Base-by-base conservation (phyloP, 2,797 vertebrate genomes). In the Sphaeramia orbicularis region DNA sequence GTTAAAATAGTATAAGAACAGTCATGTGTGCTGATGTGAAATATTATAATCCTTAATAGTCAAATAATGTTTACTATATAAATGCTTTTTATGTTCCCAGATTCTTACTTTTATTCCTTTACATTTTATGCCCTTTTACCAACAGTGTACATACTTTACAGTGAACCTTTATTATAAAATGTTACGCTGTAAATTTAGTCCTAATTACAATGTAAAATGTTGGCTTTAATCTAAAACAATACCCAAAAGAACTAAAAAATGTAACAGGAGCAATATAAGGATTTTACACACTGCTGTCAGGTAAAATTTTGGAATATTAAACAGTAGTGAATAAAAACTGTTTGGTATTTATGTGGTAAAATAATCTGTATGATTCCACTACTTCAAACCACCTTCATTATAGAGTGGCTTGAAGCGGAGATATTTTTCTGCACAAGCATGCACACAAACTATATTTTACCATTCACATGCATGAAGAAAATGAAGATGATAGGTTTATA, bases 391-490 rank as follows among this genome's bases (percentile, higher is more conserved):
- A 76, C 71, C 58, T 78, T 76, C 45, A 64, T 65, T 24, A 66
- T 36, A 78, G 47, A 85, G 74, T 80, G 84, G 75, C 78, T 89
- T 88, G 76, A 80, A 87, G 81, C 71, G 66, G 69, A 86, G 75
- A 84, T 73, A 82, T 74, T 84, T 15, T 85, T 70, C 73, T 83
- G 75, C 76, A 89, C 82, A 81, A 73, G 65, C 90, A 91, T 91
- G 88, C 87, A 89, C 74, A 89, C 66, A 43, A 75, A 82, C 67
- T 73, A 65, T 78, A 65, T 70, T 74, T 73, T 72, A 89, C 76
- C 84, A 90, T 85, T 88, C 86, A 87, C 86, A 85, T 87, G 89
- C 90, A 92, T 79, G 76, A 59, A 66, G 62, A 74, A 42, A 83
- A 89, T 86, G 76, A 84, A 61, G 70, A 80, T 72, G 66, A 62